phyloP scores from a whole-genome alignment of 1,140 invertebrate genomes.

The Aphaenogaster rudis region DNA sequence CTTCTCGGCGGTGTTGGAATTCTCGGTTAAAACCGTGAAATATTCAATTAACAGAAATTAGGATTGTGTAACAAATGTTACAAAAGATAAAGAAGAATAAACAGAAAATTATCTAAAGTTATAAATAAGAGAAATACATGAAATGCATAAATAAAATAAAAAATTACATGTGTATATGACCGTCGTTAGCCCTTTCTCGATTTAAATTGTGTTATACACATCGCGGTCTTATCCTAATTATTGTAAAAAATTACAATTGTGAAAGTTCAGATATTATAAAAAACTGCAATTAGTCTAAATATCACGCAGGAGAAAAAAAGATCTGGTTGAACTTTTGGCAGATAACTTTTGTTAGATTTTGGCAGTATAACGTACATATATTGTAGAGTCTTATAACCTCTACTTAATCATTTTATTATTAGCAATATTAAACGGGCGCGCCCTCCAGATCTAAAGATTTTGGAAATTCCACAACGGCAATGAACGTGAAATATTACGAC shows the following conservation, averaged over 20 bases:
- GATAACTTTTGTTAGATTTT: not conserved
- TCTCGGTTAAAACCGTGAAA: conserved; percentile 9
- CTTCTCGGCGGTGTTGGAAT: not conserved
- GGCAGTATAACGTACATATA: not conserved
- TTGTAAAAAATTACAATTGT: not conserved
- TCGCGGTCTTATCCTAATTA: no score
- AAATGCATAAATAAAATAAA: not conserved
- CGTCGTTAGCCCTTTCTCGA: no score
- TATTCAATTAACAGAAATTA: conserved; percentile 30
- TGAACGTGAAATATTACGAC: not conserved
- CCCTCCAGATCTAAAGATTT: not conserved
- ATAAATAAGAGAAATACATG: not conserved
- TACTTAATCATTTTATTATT: conserved; percentile 9
- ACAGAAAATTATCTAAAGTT: not conserved
- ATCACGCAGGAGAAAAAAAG: not conserved
- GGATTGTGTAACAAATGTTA: not conserved
- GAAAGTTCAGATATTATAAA: not conserved
- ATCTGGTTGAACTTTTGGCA: not conserved
- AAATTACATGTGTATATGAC: not conserved
- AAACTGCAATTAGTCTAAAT: not conserved
- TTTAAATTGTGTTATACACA: no score
- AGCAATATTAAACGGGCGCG: not conserved
- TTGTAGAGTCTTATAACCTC: not conserved
- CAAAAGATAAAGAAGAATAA: not conserved
- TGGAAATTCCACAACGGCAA: not conserved